Evolutionary conservation across 1,140 invertebrate genomes (phyloP).

Genomic region (Penaeus indicus): DNA sequence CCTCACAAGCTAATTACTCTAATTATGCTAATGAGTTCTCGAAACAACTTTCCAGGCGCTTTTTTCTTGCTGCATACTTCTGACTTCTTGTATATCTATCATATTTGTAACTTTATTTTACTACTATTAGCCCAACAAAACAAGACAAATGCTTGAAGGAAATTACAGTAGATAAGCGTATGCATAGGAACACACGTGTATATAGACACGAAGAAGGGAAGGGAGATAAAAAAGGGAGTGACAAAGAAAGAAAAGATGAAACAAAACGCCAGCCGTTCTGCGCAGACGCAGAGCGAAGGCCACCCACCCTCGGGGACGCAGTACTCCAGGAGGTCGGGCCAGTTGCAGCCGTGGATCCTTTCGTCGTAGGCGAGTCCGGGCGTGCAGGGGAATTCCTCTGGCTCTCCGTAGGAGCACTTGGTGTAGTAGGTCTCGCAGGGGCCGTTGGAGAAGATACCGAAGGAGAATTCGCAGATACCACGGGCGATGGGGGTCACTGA

Average conservation of each 20-base stretch:
- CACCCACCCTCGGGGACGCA: conserved; percentile 87
- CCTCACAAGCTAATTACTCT: too few species aligned
- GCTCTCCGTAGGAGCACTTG: conserved; percentile 87
- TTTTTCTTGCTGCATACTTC: neutral
- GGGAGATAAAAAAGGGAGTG: neutral
- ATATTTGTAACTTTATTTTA: neutral
- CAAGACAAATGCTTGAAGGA: too few species aligned
- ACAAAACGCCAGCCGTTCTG: neutral
- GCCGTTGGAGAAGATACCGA: conserved; percentile 87
- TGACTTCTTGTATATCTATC: neutral
- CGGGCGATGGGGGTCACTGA: conserved; percentile 82
- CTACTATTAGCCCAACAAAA: neutral
- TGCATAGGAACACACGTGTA: neutral
- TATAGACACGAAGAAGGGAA: neutral
- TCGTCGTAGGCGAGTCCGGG: conserved; percentile 90
- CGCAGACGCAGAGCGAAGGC: too few species aligned
- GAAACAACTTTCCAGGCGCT: too few species aligned
- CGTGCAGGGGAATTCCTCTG: conserved; percentile 84
- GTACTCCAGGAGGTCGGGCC: conserved; percentile 89
- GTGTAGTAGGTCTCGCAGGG: conserved; percentile 87
- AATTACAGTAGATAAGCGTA: too few species aligned
- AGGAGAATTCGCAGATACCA: conserved; percentile 87
- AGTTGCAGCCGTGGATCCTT: conserved; percentile 89
- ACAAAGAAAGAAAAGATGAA: neutral
- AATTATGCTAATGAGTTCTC: too few species aligned